Evolutionary conservation across 2,888 invertebrate genomes (phyloP).

Genomic region (Zele albiditarsus): DNA sequence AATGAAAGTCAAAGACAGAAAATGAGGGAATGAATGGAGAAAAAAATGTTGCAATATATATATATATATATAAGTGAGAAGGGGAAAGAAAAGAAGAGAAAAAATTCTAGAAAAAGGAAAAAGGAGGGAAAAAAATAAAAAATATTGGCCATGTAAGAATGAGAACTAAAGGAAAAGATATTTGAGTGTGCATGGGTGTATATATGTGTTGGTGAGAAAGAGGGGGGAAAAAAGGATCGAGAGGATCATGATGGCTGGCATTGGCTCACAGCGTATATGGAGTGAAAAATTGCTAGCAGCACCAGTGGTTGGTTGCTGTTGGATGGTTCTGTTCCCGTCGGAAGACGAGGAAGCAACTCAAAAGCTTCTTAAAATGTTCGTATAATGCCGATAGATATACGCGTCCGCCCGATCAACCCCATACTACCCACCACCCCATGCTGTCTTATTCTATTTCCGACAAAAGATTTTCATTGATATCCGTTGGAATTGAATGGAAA

Average conservation of each 20-base stretch:
- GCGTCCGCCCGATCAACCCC: too few species aligned
- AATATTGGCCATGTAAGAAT: not conserved
- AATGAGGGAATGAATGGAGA: slow-evolving; percentile 33
- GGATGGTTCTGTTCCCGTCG: slow-evolving; percentile 18
- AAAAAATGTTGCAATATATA: not conserved
- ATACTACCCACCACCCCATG: too few species aligned
- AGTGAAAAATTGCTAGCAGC: slow-evolving; percentile 57
- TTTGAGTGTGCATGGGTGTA: slow-evolving; percentile 32
- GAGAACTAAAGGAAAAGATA: slow-evolving; percentile 35
- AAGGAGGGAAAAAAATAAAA: too few species aligned
- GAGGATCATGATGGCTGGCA: slow-evolving; percentile 51
- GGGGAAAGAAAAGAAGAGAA: too few species aligned
- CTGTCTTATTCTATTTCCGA: not conserved
- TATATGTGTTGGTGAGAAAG: slow-evolving; percentile 22
- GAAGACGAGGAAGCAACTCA: slow-evolving; percentile 49
- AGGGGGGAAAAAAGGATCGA: slow-evolving; percentile 45
- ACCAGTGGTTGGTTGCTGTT: not conserved
- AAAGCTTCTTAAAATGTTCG: slow-evolving; percentile 59
- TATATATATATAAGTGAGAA: too few species aligned
- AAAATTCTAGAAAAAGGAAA: too few species aligned
- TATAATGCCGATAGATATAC: slow-evolving; percentile 49
- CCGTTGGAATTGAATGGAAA: not conserved
- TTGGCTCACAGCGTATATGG: slow-evolving; percentile 57
- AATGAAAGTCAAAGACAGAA: slow-evolving; percentile 15
- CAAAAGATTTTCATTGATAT: slow-evolving; percentile 4